Evolutionary conservation across 2,888 invertebrate genomes (phyloP).

Genomic region (Tortrix viridana): DNA sequence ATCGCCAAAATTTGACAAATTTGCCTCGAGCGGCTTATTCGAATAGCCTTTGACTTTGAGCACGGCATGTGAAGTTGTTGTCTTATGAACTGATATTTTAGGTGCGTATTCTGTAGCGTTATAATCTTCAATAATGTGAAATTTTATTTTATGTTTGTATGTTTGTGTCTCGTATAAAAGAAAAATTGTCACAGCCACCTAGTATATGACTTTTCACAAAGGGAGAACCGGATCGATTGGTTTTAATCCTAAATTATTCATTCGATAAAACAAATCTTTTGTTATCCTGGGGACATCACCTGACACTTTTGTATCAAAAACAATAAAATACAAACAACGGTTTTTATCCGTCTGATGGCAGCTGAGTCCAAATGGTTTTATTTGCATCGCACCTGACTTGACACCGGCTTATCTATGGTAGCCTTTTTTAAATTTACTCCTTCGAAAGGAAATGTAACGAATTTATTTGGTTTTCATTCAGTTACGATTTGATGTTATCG

Average conservation of each 20-base stretch:
- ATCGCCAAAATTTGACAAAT: constrained; percentile 29
- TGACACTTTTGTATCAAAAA: constrained; percentile 14
- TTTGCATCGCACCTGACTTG: constrained; percentile 42
- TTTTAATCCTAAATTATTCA: neutral
- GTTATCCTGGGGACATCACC: neutral
- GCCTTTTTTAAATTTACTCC: constrained; percentile 44
- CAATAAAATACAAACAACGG: constrained; percentile 25
- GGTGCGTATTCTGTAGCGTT: neutral
- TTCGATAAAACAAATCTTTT: constrained; percentile 1
- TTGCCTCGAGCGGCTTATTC: constrained; percentile 28
- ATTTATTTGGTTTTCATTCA: constrained; percentile 33
- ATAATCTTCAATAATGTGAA: too few species aligned
- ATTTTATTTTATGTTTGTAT: too few species aligned
- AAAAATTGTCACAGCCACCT: too few species aligned
- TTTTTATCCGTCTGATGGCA: constrained; percentile 19
- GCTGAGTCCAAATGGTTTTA: constrained; percentile 34
- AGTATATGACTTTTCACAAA: too few species aligned
- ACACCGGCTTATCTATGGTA: constrained; percentile 50
- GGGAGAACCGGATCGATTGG: neutral
- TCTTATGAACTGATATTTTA: constrained; percentile 25
- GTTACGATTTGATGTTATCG: constrained; percentile 32
- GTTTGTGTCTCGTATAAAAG: too few species aligned
- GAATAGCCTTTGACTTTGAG: constrained; percentile 32
- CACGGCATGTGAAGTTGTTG: constrained; percentile 23
- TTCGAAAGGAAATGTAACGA: constrained; percentile 39